Base-by-base conservation (phyloP, 1,140 invertebrate genomes). In the Kradibia gibbosae region DNA sequence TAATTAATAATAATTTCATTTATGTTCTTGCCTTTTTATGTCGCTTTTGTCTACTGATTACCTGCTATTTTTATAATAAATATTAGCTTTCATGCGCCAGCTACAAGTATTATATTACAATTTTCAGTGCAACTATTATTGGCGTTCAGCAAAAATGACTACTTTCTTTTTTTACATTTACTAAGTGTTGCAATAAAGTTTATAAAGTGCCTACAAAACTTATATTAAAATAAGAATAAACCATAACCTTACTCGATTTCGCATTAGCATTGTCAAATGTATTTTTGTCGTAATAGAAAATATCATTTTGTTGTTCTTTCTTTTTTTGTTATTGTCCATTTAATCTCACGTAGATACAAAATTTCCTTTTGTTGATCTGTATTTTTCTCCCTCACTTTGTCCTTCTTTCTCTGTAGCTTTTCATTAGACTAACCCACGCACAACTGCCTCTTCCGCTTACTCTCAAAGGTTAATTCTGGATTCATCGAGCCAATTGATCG, bases 401-500 rank as follows among this genome's bases (percentile, higher is more conserved):
- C 45, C 45, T 7, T 48, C 42, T 31, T 25, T 50, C 17, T 15
- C 42, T 5, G 82, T 85, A 80, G 83, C 83, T 84, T 85, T 84
- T 85, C 83, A 83, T 84, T 72, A 70, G 22, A 13, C 70, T 5
- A 72, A 28, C 80, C 42, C 25, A 39, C 31, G 25, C 81, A 28
- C 42, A 39, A 31, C 62, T 36, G 72, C 17, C n/a, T 34, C n/a
- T 39, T 39, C 17, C 62, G 36, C 22, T 65, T 79, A 77, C 80
- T 78, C 75, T 36, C 81, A 78, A 84, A 84, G 74, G 83, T 84
- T 81, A 82, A 80, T 82, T 53, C 84, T 65, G 79, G 77, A 86
- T 82, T 85, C 83, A 84, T 86, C 82, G 85, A 87, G 85, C 83
- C 82, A 78, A 28, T 71, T 71, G 74, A 83, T 62, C 72, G 72